Conservation (phyloP, 2,888 invertebrate genomes). For the Icerya purchasi region DNA sequence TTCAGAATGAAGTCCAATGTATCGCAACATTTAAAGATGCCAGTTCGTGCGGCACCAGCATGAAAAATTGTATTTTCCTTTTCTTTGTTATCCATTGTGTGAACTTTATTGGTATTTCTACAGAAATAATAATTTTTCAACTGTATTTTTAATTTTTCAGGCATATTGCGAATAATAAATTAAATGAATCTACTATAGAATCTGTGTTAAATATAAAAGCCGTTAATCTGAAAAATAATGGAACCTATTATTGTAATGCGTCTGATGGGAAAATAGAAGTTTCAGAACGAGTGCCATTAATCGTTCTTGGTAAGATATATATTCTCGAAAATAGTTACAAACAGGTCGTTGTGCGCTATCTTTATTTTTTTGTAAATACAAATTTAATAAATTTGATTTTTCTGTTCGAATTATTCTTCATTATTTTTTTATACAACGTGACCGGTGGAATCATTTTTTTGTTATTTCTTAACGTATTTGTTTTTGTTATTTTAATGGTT, state of each 20-base stretch:
- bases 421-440: no score
- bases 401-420: no score
- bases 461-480: no score
- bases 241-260: constrained; percentile 37
- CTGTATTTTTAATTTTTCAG: background rate
- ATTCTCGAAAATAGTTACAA: background rate
- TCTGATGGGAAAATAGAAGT: constrained; percentile 27
- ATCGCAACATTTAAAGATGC: no score
- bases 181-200: background rate
- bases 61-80: background rate
- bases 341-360: background rate
- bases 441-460: no score
- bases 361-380: no score
- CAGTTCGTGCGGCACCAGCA: no score
- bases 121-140: background rate
- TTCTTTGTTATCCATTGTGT: no score
- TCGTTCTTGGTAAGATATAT: constrained; percentile 34
- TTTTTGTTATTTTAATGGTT: no score
- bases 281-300: constrained; percentile 29
- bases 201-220: background rate
- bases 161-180: background rate
- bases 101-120: background rate
- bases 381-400: no score
- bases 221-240: constrained; percentile 29
- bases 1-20: no score